Percentiles rank a stretch among this genome's conserved stretches.
These are phyloP conservation scores for Mormyrus iriodes DNA, from an alignment of 2,113 vertebrate genomes.

Conservation along the genomic window DNA sequence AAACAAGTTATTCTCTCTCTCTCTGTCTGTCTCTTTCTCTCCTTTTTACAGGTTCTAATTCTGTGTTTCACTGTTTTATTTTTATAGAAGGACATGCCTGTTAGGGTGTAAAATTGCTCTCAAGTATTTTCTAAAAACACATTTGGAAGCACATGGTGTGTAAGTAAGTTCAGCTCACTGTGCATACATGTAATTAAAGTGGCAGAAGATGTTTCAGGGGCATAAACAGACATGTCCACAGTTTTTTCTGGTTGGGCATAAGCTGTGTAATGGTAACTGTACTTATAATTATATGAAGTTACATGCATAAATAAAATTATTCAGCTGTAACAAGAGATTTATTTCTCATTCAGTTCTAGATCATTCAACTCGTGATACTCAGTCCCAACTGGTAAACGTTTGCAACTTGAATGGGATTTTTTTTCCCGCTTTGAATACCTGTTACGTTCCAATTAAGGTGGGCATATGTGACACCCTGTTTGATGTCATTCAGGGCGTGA, in stretches of 20 bases:
- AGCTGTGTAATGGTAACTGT: not conserved
- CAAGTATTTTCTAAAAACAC: not conserved
- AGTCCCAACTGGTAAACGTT: not conserved
- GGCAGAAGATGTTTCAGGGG: not conserved
- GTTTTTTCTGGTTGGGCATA: not conserved
- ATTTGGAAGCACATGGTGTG: not conserved
- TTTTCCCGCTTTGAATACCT: constrained; percentile 3
- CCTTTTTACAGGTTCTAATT: not conserved
- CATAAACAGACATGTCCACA: not conserved
- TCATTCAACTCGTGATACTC: not conserved
- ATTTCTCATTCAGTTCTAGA: constrained; percentile 2
- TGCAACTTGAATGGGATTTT: constrained; percentile 11
- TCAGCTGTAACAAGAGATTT: not conserved
- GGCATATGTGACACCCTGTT: not conserved
- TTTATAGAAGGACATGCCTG: not conserved
- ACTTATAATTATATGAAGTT: not conserved
- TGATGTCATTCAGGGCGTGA: not conserved
- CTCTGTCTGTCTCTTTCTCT: constrained; percentile 14
- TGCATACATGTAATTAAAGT: not conserved
- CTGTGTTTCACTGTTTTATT: not conserved
- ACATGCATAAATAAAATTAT: not conserved
- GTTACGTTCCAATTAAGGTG: constrained; percentile 10
- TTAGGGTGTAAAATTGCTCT: not conserved
- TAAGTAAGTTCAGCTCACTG: not conserved
- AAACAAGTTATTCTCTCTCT: constrained; percentile 28